Base-by-base conservation (phyloP, 2,888 invertebrate genomes). In the Bellardia pandia region DNA sequence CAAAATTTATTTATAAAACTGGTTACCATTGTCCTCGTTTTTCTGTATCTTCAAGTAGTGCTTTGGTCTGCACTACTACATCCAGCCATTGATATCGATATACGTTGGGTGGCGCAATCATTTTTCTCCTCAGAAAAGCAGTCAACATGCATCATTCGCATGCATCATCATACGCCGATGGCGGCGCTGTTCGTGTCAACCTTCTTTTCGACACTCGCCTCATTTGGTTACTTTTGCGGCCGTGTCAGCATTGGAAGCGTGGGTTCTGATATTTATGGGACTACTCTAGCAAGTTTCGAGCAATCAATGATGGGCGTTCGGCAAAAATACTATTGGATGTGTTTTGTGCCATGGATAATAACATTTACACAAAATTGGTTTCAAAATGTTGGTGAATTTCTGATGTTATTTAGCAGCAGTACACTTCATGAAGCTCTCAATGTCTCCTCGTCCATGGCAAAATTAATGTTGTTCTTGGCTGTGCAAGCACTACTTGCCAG, bases 291-390 rank as follows among this genome's bases (percentile, higher is more conserved):
- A 66, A 87, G 53, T 51, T 89, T 89, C 58, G 88, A 89, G 30
- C 86, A 89, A 71, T 89, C 89, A 42, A 89, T 89, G 89, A 89
- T 89, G 89, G 89, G 89, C 60, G 86, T 88, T 30, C 85, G 68
- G 37, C 84, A 82, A 40, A 90, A 89, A 85, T 90, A 89, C 79
- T 86, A 89, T 9, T 91, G 90, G 91, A 51, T 90, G 60, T 88
- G 86, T 74, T 88, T 90, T 14, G 72, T 88, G 56, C 91, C 91
- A 30, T 90, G 91, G 91, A 89, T 90, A 85, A 89, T 90, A 86
- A 90, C 88, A 37, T 90, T 89, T 78, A 78, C 45, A 48, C 89
- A 89, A 78, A 88, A 89, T 82, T 90, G 90, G 89, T 69, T 89
- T 53, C 83, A 88, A 78, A 89, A 88, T 78, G 64, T 90, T 75